A percentile compares a stretch with the other conserved stretches of the same genome.
These are phyloP conservation scores for Seriola rivoliana DNA, from an alignment of 2,113 vertebrate genomes.

Conservation along the genomic window DNA sequence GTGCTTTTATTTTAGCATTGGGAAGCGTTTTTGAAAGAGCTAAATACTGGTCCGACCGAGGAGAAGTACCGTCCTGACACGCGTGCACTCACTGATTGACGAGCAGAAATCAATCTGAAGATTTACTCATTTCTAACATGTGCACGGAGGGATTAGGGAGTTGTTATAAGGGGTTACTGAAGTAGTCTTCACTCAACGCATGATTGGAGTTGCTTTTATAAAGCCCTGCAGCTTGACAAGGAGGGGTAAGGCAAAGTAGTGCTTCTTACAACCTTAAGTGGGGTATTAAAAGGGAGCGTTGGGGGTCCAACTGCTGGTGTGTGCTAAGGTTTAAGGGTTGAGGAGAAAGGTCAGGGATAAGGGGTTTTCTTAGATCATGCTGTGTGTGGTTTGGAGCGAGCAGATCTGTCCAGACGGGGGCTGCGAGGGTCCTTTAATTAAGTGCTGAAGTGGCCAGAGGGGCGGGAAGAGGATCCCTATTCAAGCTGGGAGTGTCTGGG, in stretches of 20 bases:
- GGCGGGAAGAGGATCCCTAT: background rate
- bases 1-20: constrained; percentile 28
- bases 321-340: constrained; percentile 32
- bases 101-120: constrained; percentile 6
- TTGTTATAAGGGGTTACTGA: background rate
- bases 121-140: background rate
- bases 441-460: constrained; percentile 5
- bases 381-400: constrained; percentile 9
- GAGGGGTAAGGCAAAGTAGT: constrained; percentile 74
- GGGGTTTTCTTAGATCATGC: constrained; percentile 23
- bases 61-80: constrained; percentile 18
- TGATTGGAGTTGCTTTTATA: background rate
- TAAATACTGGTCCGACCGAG: constrained; percentile 39
- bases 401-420: constrained; percentile 3
- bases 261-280: constrained; percentile 37
- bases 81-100: background rate
- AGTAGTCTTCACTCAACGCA: background rate
- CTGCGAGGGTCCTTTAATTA: background rate
- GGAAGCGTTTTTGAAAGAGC: constrained; percentile 41
- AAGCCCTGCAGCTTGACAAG: constrained; percentile 76
- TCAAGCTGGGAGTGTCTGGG: background rate
- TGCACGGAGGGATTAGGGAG: background rate
- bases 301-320: constrained; percentile 67
- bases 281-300: background rate
- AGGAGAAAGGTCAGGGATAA: constrained; percentile 4